These are phyloP conservation scores for Pandemis corylana DNA, from an alignment of 2,888 invertebrate genomes.

Conservation along the genomic window DNA sequence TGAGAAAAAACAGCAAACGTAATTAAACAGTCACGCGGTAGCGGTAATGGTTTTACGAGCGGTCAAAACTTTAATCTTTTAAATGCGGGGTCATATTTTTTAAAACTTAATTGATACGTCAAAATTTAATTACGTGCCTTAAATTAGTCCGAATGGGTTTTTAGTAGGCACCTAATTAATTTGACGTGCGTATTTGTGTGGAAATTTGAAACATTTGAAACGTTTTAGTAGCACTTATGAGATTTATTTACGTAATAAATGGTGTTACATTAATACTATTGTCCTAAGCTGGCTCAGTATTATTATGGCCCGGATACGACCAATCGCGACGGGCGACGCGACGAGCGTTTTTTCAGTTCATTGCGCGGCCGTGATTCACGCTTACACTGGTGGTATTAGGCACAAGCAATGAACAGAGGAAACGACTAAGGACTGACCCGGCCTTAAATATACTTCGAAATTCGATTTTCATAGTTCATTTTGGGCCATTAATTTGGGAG, in stretches of 20 bases:
- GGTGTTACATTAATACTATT: neutral
- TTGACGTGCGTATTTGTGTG: neutral
- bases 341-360: no score
- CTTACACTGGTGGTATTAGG: no score
- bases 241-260: neutral
- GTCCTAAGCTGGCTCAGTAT: no score
- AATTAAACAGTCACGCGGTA: conserved; percentile 45
- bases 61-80: conserved; percentile 19
- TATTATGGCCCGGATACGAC: no score
- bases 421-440: no score
- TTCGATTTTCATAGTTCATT: no score
- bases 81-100: conserved; percentile 13
- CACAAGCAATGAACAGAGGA: no score
- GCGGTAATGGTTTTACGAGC: conserved; percentile 30
- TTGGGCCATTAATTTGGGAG: no score
- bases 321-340: no score
- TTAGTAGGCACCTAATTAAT: neutral
- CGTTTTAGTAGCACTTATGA: neutral
- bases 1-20: conserved; percentile 22
- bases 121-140: conserved; percentile 13
- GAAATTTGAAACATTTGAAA: neutral
- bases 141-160: conserved; percentile 6
- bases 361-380: no score
- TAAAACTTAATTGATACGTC: conserved; percentile 10
- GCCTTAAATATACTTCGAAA: no score